Base-by-base conservation (phyloP, 2,797 vertebrate genomes). In the Hydrolagus colliei region DNA sequence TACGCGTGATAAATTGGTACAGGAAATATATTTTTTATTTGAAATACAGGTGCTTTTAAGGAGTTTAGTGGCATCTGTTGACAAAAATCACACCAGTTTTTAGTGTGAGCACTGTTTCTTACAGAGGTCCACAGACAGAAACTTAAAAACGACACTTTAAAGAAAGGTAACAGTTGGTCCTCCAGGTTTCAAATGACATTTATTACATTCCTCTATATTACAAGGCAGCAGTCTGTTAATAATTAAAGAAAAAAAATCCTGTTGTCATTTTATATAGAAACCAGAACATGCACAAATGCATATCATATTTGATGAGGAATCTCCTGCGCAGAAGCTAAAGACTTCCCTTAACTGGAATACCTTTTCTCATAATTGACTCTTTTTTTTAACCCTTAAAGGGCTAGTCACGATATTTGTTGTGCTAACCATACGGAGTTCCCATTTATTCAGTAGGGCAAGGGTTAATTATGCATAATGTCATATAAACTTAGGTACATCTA, bases 1-100 rank as follows among this genome's bases (percentile, higher is more conserved):
- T 59, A 77, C 63, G 74, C 35, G 75, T 89, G 91, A 87, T 89
- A 86, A 88, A 88, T 87, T 16, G 94, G 89, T 92, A 92, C 90
- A 95, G 90, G 92, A 91, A 93, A 88, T 93, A 94, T 92, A 92
- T 91, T 96, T 84, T 84, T 96, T 95, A 95, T 94, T 95, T 92
- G 91, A 93, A 91, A 91, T 94, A 94, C 92, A 93, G 91, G 89
- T 92, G 91, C 89, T 91, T 92, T 93, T 84, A 92, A 90, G 90
- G 71, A 89, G 88, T 89, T 63, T 90, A 65, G 1, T 91, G 88
- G 88, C 89, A 90, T 92, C 91, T 92, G 89, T 91, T 91, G 90
- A 93, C 87, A 89, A 90, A 91, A 93, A 92, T 91, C 89, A 89
- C 86, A 88, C 79, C 68, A 68, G 79, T 32, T 84, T 52, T 14